Conservation (phyloP, 2,797 vertebrate genomes). For the Tarsius wallacei region DNA sequence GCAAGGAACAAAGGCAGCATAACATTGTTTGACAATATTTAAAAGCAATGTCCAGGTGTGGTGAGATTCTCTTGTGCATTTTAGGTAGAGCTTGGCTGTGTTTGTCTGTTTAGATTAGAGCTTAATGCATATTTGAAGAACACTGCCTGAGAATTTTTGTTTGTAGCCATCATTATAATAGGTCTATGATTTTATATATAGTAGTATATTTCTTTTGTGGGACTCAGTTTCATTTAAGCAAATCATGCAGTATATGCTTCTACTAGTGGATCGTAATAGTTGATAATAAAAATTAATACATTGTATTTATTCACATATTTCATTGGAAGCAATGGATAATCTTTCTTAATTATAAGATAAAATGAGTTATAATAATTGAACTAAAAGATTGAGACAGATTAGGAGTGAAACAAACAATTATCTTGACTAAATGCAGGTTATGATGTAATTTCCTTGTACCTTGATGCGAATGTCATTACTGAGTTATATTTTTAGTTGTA, state of each 20-base stretch:
- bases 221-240: constrained; percentile 58
- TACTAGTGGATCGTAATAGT: constrained; percentile 19
- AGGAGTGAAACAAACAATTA: constrained; percentile 4
- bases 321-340: constrained; percentile 9
- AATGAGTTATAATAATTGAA: constrained; percentile 51
- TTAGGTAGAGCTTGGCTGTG: neutral
- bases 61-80: neutral
- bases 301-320: constrained; percentile 42
- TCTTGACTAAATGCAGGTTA: neutral
- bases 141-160: constrained; percentile 33
- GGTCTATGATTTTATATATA: constrained; percentile 44
- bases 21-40: constrained; percentile 18
- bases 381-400: constrained; percentile 59
- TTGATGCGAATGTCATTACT: neutral
- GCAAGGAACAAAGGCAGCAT: neutral
- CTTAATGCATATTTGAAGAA: constrained; percentile 51
- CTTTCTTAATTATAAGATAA: constrained; percentile 45
- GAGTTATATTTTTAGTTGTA: neutral
- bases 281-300: constrained; percentile 41
- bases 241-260: neutral
- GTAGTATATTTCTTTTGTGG: neutral
- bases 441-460: constrained; percentile 11
- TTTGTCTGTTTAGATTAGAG: constrained; percentile 45
- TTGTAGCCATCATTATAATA: constrained; percentile 17
- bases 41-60: neutral